Evolutionary conservation across 37 sponge, comb jelly and placozoan genomes (phyloP).

Genomic region (Tethya wilhelma): DNA sequence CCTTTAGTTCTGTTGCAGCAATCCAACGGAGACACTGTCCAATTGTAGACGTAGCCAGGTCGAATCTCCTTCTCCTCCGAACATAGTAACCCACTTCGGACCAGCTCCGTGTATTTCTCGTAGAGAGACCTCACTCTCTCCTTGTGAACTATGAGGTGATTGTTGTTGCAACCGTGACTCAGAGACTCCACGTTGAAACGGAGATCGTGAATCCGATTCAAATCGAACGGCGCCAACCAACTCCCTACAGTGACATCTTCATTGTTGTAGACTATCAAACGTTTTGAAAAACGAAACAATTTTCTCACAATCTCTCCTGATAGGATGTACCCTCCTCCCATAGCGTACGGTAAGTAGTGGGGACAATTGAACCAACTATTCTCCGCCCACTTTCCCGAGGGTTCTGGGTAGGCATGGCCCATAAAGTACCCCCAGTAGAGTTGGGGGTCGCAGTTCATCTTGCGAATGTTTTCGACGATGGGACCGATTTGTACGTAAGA

Average conservation of each 20-base stretch:
- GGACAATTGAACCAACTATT: slow-evolving; percentile 45
- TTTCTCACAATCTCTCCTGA: slow-evolving; percentile 1
- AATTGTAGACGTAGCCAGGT: slow-evolving; percentile 60
- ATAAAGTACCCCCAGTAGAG: slow-evolving; percentile 78
- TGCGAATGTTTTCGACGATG: slow-evolving; percentile 5
- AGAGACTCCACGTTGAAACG: slow-evolving; percentile 51
- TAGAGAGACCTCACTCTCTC: slow-evolving; percentile 23
- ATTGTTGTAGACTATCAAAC: slow-evolving; percentile 38
- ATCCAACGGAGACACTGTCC: slow-evolving; percentile 43
- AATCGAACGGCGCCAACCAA: slow-evolving; percentile 48
- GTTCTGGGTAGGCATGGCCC: slow-evolving; percentile 34
- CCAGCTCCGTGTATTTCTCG: slow-evolving; percentile 17
- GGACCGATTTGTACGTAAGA: slow-evolving; percentile 28
- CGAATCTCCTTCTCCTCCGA: slow-evolving; percentile 20
- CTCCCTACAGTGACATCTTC: slow-evolving; percentile 61
- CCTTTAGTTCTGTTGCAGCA: slow-evolving; percentile 48
- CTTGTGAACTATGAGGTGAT: slow-evolving; percentile 59
- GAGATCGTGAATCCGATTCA: slow-evolving; percentile 39
- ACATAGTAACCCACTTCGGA: slow-evolving; percentile 41
- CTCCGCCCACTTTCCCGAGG: slow-evolving; percentile 61
- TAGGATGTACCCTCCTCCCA: slow-evolving; percentile 71
- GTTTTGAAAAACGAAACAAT: neutral
- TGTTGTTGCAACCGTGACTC: slow-evolving; percentile 62
- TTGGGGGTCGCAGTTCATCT: slow-evolving; percentile 11
- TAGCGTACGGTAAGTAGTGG: slow-evolving; percentile 66